Conservation (phyloP, 2,888 invertebrate genomes). For the Drosophila paracracens region DNA sequence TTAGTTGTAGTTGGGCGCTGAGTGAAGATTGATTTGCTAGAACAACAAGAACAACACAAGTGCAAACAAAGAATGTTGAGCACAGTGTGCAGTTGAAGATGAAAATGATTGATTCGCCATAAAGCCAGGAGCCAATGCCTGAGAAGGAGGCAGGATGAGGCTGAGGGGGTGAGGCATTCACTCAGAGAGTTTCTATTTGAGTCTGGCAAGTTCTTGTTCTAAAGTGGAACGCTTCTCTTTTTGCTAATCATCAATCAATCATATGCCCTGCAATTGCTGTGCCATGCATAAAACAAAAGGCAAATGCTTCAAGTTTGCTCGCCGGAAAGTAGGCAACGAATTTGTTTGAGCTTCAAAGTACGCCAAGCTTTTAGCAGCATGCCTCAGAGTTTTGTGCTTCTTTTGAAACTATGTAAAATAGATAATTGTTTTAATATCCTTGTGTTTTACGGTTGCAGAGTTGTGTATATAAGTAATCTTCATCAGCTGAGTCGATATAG, state of each 20-base stretch:
- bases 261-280: slow-evolving; percentile 57
- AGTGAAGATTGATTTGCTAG: slow-evolving; percentile 68
- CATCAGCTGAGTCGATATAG: background rate
- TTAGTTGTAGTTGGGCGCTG: slow-evolving; percentile 32
- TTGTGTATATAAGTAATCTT: background rate
- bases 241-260: slow-evolving; percentile 76
- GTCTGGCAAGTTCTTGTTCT: slow-evolving; percentile 59
- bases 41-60: slow-evolving; percentile 32
- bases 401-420: background rate
- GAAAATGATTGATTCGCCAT: slow-evolving; percentile 75
- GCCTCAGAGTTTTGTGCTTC: slow-evolving; percentile 2
- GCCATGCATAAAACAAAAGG: slow-evolving; percentile 63
- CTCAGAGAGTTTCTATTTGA: slow-evolving; percentile 61
- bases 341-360: slow-evolving; percentile 44
- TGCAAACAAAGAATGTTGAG: slow-evolving; percentile 40
- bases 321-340: slow-evolving; percentile 43
- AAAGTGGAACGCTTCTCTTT: slow-evolving; percentile 37
- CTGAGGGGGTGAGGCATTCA: slow-evolving; percentile 8
- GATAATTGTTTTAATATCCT: background rate
- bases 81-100: slow-evolving; percentile 65
- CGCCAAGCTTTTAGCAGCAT: slow-evolving; percentile 1
- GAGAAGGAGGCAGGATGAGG: background rate
- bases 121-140: slow-evolving; percentile 43
- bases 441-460: background rate
- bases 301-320: slow-evolving; percentile 43